These are phyloP conservation scores for Zaprionus ghesquierei DNA, from an alignment of 1,140 invertebrate species.

Conservation along the genomic window DNA sequence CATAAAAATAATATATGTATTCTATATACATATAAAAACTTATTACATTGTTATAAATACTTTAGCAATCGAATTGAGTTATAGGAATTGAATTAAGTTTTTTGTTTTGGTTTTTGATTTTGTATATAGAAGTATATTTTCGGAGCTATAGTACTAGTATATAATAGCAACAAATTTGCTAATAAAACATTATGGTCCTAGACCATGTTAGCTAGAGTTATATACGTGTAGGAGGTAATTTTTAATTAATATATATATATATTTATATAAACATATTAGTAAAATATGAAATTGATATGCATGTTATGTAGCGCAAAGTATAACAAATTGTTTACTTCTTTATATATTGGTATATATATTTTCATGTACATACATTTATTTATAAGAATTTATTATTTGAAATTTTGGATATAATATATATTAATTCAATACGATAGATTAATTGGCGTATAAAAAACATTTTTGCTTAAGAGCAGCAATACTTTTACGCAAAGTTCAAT, in stretches of 20 bases:
- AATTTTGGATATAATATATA: conserved; percentile 55
- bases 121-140: conserved; percentile 20
- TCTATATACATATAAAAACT: conserved; percentile 35
- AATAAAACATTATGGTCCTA: conserved; percentile 69
- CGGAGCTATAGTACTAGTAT: conserved; percentile 52
- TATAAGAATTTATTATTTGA: conserved; percentile 57
- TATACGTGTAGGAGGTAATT: conserved; percentile 68
- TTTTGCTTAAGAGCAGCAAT: conserved; percentile 68
- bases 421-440: conserved; percentile 72
- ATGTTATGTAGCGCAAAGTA: conserved; percentile 81
- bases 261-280: conserved; percentile 56
- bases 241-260: too few relatives aligned
- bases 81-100: conserved; percentile 3
- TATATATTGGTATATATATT: conserved; percentile 42
- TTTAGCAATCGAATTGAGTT: conserved; percentile 59
- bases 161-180: conserved; percentile 70
- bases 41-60: conserved; percentile 58
- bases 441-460: conserved; percentile 76
- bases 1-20: conserved; percentile 59
- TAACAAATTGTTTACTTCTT: conserved; percentile 78
- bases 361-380: conserved; percentile 36
- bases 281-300: conserved; percentile 77
- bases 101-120: conserved; percentile 14
- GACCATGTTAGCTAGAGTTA: conserved; percentile 71
- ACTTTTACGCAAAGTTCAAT: conserved; percentile 66